A percentile compares a stretch with the other conserved stretches of the same genome.
phyloP scores from a whole-genome alignment of 2,797 vertebrate genomes.

The Muraenolepis orangiensis region DNA sequence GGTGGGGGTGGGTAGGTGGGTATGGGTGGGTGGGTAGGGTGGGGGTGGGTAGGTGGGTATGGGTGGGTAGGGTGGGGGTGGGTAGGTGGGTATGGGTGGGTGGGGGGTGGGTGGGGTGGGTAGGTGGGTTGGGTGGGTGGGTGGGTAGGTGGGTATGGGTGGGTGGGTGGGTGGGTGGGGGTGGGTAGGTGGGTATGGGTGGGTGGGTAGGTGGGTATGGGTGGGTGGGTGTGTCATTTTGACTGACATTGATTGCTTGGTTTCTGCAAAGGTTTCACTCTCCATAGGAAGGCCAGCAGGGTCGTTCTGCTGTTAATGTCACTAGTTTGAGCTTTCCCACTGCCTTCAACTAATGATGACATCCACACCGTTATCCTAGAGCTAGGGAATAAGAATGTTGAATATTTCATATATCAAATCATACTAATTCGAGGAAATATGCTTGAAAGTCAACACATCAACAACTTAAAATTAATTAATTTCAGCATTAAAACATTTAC shows the following conservation, averaged over 20 bases:
- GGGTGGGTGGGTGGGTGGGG: constrained; percentile 13
- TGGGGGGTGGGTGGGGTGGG: constrained; percentile 18
- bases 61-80: no score
- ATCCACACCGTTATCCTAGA: neutral
- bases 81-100: constrained; percentile 38
- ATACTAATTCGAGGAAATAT: neutral
- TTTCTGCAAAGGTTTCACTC: constrained; percentile 31
- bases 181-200: neutral
- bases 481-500: neutral
- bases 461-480: neutral
- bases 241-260: constrained; percentile 46
- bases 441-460: neutral
- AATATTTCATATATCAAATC: neutral
- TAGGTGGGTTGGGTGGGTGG: constrained; percentile 7
- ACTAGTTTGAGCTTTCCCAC: constrained; percentile 40
- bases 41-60: neutral
- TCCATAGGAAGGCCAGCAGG: constrained; percentile 40
- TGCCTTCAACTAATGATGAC: neutral
- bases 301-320: constrained; percentile 31
- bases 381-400: neutral
- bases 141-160: constrained; percentile 33
- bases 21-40: constrained; percentile 19
- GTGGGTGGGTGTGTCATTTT: constrained; percentile 26
- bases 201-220: constrained; percentile 33
- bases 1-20: no score